Base-by-base conservation (phyloP, 1,140 invertebrate genomes). In the Pogonognathellus flavescens region DNA sequence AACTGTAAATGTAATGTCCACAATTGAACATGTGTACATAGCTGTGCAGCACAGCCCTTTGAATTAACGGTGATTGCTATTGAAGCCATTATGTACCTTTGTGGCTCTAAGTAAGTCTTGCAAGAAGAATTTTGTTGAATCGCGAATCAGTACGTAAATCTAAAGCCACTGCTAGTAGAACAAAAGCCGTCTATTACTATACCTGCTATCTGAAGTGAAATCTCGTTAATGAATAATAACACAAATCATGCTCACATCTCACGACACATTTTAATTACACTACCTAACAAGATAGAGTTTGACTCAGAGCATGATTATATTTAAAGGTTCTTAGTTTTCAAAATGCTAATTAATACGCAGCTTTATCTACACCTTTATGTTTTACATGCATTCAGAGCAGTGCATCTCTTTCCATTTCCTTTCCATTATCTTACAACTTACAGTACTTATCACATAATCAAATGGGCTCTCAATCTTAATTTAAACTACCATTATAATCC, bases 211-310 rank as follows among this genome's bases (percentile, higher is more conserved):
- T 76, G n/a, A 41, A 49, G 70, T 50, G 22, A 49, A 76, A 76
- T 76, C 70, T 76, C 49, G 70, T 76, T 76, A 76, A 76, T 76
- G 70, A 76, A 76, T 76, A 76, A 41, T 76, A 76, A n/a, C 41
- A 50, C 70, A 49, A 76, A 50, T 76, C 70, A 76, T 76, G 25
- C 70, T 50, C 70, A 49, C 70, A 76, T 49, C 70, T 76, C 70
- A 31, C 41, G 25, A 76, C 70, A 25, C 25, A 76, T 76, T 76
- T 76, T 76, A 76, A 76, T 76, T 76, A 76, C 41, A 76, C 41
- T 41, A 76, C n/a, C 14, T 76, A 72, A n/a, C 70, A 8, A 18
- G 49, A 0, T n/a, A 31, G 11, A n/a, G 59, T 62, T 20, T 3
- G 18, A 50, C n/a, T 50, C 70, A 16, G 41, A n/a, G 25, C 16